Conservation (phyloP, 2,888 invertebrate species). For the Unio pictorum region DNA sequence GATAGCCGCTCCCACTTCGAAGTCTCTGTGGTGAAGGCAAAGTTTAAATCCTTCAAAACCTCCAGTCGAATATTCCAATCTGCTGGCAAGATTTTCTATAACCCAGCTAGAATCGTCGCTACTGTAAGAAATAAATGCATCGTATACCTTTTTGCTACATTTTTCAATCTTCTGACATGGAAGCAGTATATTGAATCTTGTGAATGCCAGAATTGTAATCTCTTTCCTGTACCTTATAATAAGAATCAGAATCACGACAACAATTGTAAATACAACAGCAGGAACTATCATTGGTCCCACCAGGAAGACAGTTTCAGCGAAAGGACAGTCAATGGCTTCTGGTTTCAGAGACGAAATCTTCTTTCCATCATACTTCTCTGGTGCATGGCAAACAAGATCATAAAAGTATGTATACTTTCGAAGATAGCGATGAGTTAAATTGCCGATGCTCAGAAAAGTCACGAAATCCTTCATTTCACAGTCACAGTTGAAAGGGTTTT, state of each 20-base stretch:
- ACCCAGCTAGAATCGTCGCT: conserved; percentile 84
- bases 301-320: conserved; percentile 15
- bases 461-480: conserved; percentile 38
- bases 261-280: conserved; percentile 18
- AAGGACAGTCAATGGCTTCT: conserved; percentile 26
- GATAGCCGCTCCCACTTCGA: conserved; percentile 72
- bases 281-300: conserved; percentile 30
- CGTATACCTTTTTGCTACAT: conserved; percentile 75
- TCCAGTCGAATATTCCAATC: conserved; percentile 78
- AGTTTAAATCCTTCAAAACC: conserved; percentile 79
- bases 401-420: conserved; percentile 32
- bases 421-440: conserved; percentile 7
- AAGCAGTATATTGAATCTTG: conserved; percentile 33
- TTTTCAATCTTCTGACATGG: conserved; percentile 28
- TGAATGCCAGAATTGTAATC: conserved; percentile 45
- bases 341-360: conserved; percentile 16
- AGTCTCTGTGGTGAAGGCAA: conserved; percentile 54
- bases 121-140: conserved; percentile 92
- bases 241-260: conserved; percentile 28
- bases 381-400: conserved; percentile 32
- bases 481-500: conserved; percentile 45
- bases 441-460: conserved; percentile 13
- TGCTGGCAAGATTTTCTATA: conserved; percentile 85
- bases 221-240: conserved; percentile 41
- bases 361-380: conserved; percentile 25